Evolutionary conservation across 1,140 invertebrate genomes (phyloP).

Genomic region (Ceratina japonica): DNA sequence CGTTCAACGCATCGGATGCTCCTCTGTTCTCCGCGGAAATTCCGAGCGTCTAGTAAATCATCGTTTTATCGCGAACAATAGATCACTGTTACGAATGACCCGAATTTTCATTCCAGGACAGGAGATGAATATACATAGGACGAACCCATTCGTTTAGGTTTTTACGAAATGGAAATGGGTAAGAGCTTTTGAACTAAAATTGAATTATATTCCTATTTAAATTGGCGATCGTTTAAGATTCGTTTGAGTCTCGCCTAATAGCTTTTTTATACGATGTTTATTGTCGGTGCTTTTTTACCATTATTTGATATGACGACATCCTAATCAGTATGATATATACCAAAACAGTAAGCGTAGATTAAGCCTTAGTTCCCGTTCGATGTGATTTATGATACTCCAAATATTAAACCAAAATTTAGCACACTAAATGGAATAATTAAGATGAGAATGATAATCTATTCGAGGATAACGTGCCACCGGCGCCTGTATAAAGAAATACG

Average conservation of each 20-base stretch:
- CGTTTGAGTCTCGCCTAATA: background rate
- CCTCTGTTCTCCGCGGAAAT: slow-evolving; percentile 76
- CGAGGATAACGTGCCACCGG: slow-evolving; percentile 12
- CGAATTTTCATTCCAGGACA: background rate
- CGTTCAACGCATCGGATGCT: slow-evolving; percentile 72
- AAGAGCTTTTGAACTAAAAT: no score
- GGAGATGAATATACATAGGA: no score
- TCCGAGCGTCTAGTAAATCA: slow-evolving; percentile 64
- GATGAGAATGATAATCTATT: background rate
- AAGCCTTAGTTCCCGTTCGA: slow-evolving; percentile 11
- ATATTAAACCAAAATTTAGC: background rate
- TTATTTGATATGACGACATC: slow-evolving; percentile 8
- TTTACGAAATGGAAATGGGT: background rate
- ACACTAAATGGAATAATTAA: background rate
- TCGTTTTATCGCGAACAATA: background rate
- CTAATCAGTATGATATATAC: slow-evolving; percentile 29
- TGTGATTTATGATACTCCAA: slow-evolving; percentile 3
- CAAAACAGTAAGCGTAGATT: slow-evolving; percentile 31
- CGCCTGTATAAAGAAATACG: background rate
- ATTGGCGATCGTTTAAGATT: background rate
- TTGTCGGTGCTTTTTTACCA: slow-evolving; percentile 44
- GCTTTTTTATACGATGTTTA: slow-evolving; percentile 52
- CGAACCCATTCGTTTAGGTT: background rate
- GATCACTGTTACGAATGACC: background rate
- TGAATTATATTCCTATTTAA: background rate